A percentile compares a stretch with the other conserved stretches of the same genome.
phyloP scores from a whole-genome alignment of 2,113 vertebrate genomes.

The Alaudala cheleensis region DNA sequence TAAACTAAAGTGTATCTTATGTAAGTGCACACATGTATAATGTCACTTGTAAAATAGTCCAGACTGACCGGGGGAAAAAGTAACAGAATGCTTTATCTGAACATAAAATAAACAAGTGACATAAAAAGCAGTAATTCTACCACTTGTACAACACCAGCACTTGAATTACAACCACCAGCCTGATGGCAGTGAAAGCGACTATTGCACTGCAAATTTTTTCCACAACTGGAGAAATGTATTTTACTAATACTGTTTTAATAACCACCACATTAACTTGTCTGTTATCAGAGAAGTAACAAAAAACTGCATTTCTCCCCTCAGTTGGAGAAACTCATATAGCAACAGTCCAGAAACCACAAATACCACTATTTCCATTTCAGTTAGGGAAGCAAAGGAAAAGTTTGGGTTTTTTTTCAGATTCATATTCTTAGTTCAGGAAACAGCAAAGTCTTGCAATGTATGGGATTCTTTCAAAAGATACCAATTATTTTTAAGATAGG shows the following conservation, averaged over 20 bases:
- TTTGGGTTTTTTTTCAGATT: neutral
- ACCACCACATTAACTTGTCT: neutral
- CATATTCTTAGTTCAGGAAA: neutral
- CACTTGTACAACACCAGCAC: neutral
- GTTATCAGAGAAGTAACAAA: neutral
- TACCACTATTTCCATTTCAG: neutral
- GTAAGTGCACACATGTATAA: constrained; percentile 2
- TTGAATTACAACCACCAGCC: neutral
- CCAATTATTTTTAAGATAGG: neutral
- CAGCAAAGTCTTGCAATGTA: neutral
- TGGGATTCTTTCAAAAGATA: neutral
- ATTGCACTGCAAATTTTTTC: neutral
- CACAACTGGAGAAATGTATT: neutral
- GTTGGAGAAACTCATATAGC: neutral
- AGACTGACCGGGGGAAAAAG: constrained; percentile 47
- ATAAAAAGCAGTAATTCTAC: constrained; percentile 26
- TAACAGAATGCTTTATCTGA: constrained; percentile 36
- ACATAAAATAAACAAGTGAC: constrained; percentile 42
- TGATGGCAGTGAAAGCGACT: neutral
- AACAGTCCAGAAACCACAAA: neutral
- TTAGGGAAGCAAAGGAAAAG: neutral
- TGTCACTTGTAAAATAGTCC: constrained; percentile 43
- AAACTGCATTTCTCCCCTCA: neutral
- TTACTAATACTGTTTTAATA: neutral
- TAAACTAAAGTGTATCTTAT: neutral